Percentiles rank a stretch among this genome's conserved stretches.
Evolutionary conservation across 2,797 vertebrate genomes (phyloP).

Genomic region (Clamator glandarius): DNA sequence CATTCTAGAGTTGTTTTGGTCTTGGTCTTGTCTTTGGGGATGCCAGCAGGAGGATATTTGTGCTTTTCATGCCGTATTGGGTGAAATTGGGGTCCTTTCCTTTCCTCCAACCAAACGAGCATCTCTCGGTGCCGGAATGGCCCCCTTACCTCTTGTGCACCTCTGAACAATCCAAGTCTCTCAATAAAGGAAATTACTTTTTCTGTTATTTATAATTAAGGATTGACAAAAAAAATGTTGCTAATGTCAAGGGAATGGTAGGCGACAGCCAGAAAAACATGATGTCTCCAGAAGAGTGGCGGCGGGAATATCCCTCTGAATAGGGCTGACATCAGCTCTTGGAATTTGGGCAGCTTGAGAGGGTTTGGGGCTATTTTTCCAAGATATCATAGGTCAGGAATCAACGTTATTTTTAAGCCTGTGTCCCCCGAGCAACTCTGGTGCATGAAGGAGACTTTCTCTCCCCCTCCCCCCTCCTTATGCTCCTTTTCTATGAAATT

Average conservation of each 20-base stretch:
- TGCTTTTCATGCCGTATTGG: neutral
- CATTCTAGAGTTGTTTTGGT: conserved; percentile 4
- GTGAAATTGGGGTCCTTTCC: neutral
- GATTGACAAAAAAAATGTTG: conserved; percentile 60
- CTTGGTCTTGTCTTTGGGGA: neutral
- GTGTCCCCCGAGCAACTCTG: conserved; percentile 43
- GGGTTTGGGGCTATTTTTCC: conserved; percentile 69
- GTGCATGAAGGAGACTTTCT: conserved; percentile 30
- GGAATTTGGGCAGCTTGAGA: conserved; percentile 59
- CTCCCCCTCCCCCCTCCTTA: neutral
- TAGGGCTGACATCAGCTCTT: conserved; percentile 55
- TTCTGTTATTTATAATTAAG: conserved; percentile 70
- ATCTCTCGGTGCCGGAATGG: neutral
- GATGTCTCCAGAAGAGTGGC: conserved; percentile 67
- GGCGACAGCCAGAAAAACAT: conserved; percentile 66
- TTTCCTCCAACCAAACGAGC: neutral
- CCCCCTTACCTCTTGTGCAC: neutral
- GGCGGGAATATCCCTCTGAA: conserved; percentile 72
- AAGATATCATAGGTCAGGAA: conserved; percentile 71
- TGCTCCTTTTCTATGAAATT: conserved; percentile 13
- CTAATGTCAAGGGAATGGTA: conserved; percentile 63
- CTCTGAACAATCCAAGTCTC: conserved; percentile 10
- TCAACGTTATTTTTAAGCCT: conserved; percentile 64
- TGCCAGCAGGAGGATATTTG: neutral
- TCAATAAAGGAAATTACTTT: conserved; percentile 48